phyloP scores from a whole-genome alignment of 2,888 invertebrate genomes.

The Carterocephalus palaemon region DNA sequence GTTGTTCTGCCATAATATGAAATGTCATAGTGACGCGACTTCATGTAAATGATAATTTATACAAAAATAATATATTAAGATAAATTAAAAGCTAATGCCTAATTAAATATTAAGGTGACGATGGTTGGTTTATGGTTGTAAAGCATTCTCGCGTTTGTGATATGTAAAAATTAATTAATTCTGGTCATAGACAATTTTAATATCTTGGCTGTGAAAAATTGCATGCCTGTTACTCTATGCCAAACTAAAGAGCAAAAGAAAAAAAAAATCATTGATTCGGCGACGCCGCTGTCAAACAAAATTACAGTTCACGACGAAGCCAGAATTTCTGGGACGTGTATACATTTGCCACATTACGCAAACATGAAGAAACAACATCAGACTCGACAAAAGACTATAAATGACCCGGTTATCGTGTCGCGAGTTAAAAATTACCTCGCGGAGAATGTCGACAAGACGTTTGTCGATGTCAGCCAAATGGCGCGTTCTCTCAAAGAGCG shows the following conservation, averaged over 20 bases:
- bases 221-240: constrained; percentile 1
- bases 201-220: not conserved
- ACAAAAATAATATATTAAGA: no score
- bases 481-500: constrained; percentile 87
- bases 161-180: no score
- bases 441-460: constrained; percentile 88
- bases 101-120: no score
- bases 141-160: no score
- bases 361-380: constrained; percentile 75
- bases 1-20: no score
- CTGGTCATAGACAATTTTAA: no score
- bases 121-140: no score
- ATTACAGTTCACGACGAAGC: constrained; percentile 46
- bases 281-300: constrained; percentile 41
- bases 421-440: constrained; percentile 87
- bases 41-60: not conserved
- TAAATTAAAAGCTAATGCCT: no score
- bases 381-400: constrained; percentile 67
- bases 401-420: constrained; percentile 79
- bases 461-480: constrained; percentile 90
- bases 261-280: constrained; percentile 17
- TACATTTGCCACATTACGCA: constrained; percentile 7
- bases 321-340: constrained; percentile 27
- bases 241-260: not conserved
- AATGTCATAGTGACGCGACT: constrained; percentile 3